Conservation (phyloP, 1,140 invertebrate genomes). For the Panagrolaimus sp. region DNA sequence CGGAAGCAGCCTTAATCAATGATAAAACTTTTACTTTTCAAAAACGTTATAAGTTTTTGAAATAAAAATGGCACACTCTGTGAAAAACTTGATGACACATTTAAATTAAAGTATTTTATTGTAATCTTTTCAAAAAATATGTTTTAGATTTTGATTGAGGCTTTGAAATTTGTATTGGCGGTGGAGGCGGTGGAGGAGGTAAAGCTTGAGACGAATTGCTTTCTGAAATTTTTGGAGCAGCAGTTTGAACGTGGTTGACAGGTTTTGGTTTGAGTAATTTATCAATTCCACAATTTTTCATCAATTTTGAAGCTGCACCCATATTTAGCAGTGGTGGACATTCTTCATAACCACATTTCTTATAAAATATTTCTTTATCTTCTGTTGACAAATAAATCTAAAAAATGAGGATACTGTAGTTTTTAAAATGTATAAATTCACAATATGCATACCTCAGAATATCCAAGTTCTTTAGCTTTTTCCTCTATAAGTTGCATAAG, state of each 20-base stretch:
- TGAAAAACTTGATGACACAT: too few species aligned
- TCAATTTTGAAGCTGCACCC: neutral
- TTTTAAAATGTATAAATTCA: neutral
- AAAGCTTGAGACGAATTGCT: neutral
- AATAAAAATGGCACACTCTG: too few species aligned
- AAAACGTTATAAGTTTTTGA: too few species aligned
- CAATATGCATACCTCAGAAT: neutral
- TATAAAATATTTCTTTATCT: conserved; percentile 5
- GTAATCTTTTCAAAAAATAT: too few species aligned
- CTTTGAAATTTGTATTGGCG: neutral
- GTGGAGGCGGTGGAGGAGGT: conserved; percentile 6
- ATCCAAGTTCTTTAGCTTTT: neutral
- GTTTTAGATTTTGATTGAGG: too few species aligned
- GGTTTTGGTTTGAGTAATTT: neutral
- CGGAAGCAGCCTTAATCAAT: too few species aligned
- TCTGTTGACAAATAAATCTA: neutral
- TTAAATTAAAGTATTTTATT: too few species aligned
- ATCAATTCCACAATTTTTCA: neutral
- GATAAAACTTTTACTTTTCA: too few species aligned
- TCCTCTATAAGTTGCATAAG: neutral
- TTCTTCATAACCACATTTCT: neutral
- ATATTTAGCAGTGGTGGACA: neutral
- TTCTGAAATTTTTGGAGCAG: neutral
- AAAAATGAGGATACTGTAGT: neutral
- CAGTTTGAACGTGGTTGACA: neutral